Base-by-base conservation (phyloP, 2,888 invertebrate species). In the Epinotia nisella region DNA sequence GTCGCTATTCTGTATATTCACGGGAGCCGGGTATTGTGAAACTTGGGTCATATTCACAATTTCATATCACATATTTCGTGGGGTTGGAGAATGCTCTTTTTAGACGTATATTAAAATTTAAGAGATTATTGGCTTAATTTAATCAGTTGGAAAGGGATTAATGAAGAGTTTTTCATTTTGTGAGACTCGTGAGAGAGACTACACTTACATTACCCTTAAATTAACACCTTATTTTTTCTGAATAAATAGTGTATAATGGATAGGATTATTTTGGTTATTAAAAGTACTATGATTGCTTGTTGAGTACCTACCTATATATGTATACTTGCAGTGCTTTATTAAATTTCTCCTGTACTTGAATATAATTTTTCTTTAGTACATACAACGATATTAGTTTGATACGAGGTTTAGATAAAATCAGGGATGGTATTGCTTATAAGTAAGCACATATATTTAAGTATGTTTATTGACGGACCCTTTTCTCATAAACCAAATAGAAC, bases 401-500 rank as follows among this genome's bases (percentile, higher is more conserved):
- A 5, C 3, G 15, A 49, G n/a, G 7, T n/a, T 49, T 3, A 49
- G 49, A 49, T 3, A n/a, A 5, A n/a, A n/a, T 49, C 49, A 49
- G 49, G 49, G 4, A 45, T 15, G 15, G 45, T 15, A 15, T 45
- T 13, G 0, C 9, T 17, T 9, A 17, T 7, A 53, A 9, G 53
- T 53, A 53, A 53, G n/a, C 17, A 19, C 11, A n/a, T 11, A 10
- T 19, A 17, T n/a, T 7, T 17, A 17, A 7, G 7, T 21, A 19
- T 35, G 35, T 53, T 35, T 51, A 17, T 11, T 3, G 2, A 45
- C n/a, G 24, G 61, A 67, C 90, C 90, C 89, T 87, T 90, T 90
- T 90, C 88, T 89, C 87, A 87, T 88, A 89, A 88, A 90, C 87
- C 87, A 69, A 62, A 73, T 64, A 69, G 53, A 73, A 69, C 58